Base-by-base conservation (phyloP, 37 sponge, comb jelly and placozoan species). In the Halisarca cf. caerulea region DNA sequence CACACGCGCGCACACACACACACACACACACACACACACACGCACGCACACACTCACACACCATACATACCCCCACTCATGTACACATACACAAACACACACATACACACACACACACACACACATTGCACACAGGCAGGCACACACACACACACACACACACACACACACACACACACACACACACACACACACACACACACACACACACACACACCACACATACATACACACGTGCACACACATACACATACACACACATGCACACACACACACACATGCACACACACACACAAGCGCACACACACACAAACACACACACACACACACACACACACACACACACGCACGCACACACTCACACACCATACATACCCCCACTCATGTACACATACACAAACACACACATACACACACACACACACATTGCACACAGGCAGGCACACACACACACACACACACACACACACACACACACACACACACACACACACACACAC, bases 11-110 rank as follows among this genome's bases (percentile, higher is more conserved):
- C 53, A 47, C 70, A 47, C 68, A 82, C 66, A 60, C 82, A 66
- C 24, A 38, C 66, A 61, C 82, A 57, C 55, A 45, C 83, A 42
- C 54, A 43, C 59, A 84, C 64, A 59, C 64, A 77, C 80, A 86
- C 69, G 34, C 71, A 43, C 54, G 15, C 51, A 80, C 30, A 17
- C 51, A 57, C 34, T 14, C 9, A 44, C 30, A 23, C 21, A 21
- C 25, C 3, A 44, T 18, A 55, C 27, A 47, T 11, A 47, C 51
- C 6, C 74, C 5, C 27, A 9, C n/a, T n/a, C n/a, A n/a, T n/a
- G n/a, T n/a, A n/a, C n/a, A n/a, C n/a, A n/a, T n/a, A n/a, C n/a
- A n/a, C n/a, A n/a, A n/a, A n/a, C n/a, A n/a, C n/a, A n/a, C n/a
- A n/a, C n/a, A n/a, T n/a, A n/a, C n/a, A n/a, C n/a, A n/a, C n/a